Conservation (phyloP, 2,113 vertebrate species). For the Alaudala cheleensis region DNA sequence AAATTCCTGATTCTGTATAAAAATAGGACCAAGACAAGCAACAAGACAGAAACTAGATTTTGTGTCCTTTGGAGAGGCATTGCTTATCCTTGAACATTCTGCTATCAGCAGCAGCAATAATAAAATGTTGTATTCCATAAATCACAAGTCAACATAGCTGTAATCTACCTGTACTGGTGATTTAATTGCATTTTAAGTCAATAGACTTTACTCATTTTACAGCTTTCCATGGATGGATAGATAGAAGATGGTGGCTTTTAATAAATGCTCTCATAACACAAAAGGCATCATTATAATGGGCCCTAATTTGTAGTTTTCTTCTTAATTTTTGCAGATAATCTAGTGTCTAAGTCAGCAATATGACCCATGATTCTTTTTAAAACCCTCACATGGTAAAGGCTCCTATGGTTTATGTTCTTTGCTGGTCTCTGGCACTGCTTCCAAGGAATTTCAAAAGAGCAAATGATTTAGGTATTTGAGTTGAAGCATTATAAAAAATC, state of each 20-base stretch:
- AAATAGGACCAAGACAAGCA: background rate
- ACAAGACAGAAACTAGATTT: background rate
- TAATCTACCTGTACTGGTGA: background rate
- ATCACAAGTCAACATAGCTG: background rate
- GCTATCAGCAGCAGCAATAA: background rate
- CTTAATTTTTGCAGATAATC: background rate
- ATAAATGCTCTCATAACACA: background rate
- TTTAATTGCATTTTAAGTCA: background rate
- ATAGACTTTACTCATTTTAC: background rate
- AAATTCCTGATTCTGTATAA: background rate
- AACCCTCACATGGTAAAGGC: background rate
- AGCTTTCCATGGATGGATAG: background rate
- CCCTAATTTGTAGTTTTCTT: background rate
- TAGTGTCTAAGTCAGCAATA: background rate
- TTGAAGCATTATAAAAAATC: background rate
- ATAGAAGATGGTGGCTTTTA: background rate
- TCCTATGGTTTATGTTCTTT: background rate
- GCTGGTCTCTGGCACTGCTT: background rate
- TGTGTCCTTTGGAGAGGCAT: background rate
- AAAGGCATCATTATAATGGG: background rate
- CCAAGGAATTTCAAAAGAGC: background rate
- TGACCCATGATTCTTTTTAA: background rate
- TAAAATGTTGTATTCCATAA: background rate
- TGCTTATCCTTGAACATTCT: background rate
- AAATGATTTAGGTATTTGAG: background rate